Evolutionary conservation across 2,888 invertebrate species (phyloP).

Genomic region (Capitulum mitella): DNA sequence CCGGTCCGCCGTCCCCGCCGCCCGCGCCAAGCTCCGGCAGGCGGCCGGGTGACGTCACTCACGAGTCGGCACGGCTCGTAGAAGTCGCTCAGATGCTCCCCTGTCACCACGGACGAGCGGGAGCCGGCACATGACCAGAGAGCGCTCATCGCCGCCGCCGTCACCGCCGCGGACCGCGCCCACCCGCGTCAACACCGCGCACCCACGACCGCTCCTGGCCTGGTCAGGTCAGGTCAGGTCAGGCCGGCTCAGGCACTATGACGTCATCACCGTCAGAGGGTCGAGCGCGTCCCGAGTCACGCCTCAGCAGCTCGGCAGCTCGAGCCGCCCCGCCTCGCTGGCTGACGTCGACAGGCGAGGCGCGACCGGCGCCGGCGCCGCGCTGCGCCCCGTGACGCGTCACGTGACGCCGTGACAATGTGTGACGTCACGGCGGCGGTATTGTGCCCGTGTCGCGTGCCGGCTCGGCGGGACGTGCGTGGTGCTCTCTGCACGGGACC

Average conservation of each 20-base stretch:
- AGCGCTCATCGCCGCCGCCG: not conserved
- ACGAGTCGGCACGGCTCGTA: constrained; percentile 1
- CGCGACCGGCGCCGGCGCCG: not conserved
- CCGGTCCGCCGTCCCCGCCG: too few species aligned
- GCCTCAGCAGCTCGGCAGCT: too few species aligned
- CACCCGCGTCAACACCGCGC: too few species aligned
- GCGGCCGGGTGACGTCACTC: not conserved
- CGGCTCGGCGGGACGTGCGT: not conserved
- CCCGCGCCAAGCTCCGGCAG: constrained; percentile 26
- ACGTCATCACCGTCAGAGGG: too few species aligned
- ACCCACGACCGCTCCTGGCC: too few species aligned
- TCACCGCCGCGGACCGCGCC: too few species aligned
- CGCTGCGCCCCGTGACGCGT: not conserved
- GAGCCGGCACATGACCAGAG: not conserved
- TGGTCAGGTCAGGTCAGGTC: too few species aligned
- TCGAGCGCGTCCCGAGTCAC: too few species aligned
- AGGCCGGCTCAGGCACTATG: too few species aligned
- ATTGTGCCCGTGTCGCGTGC: not conserved
- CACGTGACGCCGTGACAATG: not conserved
- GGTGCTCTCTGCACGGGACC: not conserved
- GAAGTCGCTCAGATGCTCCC: not conserved
- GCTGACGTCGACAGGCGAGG: too few species aligned
- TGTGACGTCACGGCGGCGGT: not conserved
- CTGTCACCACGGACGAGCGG: not conserved
- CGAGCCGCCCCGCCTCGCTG: too few species aligned